phyloP scores from a whole-genome alignment of 2,797 vertebrate genomes.

The Pangasius mekongensis region DNA sequence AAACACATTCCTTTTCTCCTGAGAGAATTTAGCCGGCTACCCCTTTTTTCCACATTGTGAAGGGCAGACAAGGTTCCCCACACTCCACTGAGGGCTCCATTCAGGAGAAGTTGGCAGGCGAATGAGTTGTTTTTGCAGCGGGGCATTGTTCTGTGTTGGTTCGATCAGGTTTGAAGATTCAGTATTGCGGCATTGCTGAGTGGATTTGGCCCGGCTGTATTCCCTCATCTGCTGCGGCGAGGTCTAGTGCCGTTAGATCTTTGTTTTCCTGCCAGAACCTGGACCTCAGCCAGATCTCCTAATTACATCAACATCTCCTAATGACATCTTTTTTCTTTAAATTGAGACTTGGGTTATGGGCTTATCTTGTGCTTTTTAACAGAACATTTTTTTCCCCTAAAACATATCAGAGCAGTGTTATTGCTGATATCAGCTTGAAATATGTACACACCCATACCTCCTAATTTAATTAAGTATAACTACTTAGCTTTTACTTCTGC shows the following conservation, averaged over 20 bases:
- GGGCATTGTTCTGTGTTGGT: conserved; percentile 50
- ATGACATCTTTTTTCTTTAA: conserved; percentile 71
- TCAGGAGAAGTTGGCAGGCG: conserved; percentile 51
- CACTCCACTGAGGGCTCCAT: conserved; percentile 52
- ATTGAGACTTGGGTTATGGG: conserved; percentile 49
- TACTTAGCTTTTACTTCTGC: conserved; percentile 69
- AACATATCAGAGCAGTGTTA: conserved; percentile 48
- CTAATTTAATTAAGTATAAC: conserved; percentile 72
- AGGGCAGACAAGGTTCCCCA: conserved; percentile 50
- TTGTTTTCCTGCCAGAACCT: conserved; percentile 63
- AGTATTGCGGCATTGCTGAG: conserved; percentile 57
- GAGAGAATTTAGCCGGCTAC: conserved; percentile 46
- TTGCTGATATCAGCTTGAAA: conserved; percentile 47
- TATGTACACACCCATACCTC: conserved; percentile 65
- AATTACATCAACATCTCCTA: conserved; percentile 65
- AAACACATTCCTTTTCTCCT: conserved; percentile 50
- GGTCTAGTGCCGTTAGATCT: conserved; percentile 58
- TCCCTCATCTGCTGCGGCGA: conserved; percentile 49
- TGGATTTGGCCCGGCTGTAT: conserved; percentile 59
- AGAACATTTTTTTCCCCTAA: conserved; percentile 59
- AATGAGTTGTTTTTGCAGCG: conserved; percentile 49
- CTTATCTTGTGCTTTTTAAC: conserved; percentile 56
- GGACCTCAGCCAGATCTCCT: conserved; percentile 65
- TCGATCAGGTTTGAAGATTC: conserved; percentile 56
- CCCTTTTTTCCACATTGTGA: conserved; percentile 43